Evolutionary conservation across 2,797 vertebrate genomes (phyloP).

Genomic region (Smutsia temminckii): DNA sequence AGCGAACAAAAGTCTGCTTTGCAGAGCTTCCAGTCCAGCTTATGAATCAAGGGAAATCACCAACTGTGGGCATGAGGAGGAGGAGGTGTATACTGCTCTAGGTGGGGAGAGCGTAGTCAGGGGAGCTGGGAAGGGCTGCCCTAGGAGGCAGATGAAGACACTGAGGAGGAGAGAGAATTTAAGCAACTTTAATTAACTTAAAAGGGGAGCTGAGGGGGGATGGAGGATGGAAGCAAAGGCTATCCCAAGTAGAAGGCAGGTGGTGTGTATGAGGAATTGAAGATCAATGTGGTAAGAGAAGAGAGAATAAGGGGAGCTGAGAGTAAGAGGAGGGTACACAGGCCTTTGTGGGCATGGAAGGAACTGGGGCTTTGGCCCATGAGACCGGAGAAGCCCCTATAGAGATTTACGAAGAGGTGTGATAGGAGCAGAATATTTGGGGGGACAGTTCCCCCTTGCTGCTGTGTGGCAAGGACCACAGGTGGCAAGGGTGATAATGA

Average conservation of each 20-base stretch:
- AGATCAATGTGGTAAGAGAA: not conserved
- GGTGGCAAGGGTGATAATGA: too few species aligned
- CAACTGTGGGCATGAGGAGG: not conserved
- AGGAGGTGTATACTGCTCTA: rapidly evolving
- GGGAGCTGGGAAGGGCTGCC: not conserved
- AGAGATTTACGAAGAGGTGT: not conserved
- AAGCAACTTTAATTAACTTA: not conserved
- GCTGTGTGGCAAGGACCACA: not conserved
- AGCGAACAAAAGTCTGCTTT: not conserved
- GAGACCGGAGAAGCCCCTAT: not conserved
- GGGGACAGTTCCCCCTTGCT: not conserved
- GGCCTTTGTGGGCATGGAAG: not conserved
- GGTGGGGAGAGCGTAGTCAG: not conserved
- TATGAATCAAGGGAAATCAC: too few species aligned
- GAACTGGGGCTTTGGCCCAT: not conserved
- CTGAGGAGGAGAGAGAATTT: not conserved
- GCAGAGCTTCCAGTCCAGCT: not conserved
- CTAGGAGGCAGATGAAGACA: not conserved
- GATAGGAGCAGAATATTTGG: not conserved
- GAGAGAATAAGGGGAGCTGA: not conserved
- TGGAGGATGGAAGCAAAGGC: not conserved
- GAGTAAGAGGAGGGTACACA: not conserved
- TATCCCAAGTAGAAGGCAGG: not conserved
- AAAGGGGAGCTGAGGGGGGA: not conserved
- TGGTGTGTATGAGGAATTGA: too few species aligned